Evolutionary conservation across 2,888 invertebrate genomes (phyloP), one percentile per base, ranked within the genome.

Genomic region (Druceiella hillmani): DNA sequence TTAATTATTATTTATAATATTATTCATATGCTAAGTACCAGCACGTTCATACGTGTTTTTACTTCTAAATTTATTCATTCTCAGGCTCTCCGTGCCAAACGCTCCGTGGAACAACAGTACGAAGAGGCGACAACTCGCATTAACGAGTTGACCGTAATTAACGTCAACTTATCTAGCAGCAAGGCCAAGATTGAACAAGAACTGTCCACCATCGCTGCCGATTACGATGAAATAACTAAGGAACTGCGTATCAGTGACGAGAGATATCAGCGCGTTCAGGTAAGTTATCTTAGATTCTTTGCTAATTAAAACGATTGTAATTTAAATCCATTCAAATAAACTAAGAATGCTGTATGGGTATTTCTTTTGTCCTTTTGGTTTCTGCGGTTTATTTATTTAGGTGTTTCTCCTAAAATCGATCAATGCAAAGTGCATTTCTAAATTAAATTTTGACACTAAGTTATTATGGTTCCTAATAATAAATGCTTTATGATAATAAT

Each of bases 161-260:
- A 98, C 68, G 91, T 94, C 50, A 93, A 92, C 75, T 76, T 99
- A 62, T 84, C 91, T 41, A 89, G 94, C 57, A 82, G 86, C 68
- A 97, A 89, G 79, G 84, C 87, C 61, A 94, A 94, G 75, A 78
- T 97, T 61, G 97, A 97, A 72, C 92, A 91, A 61, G 97, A 98
- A 68, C 75, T 95, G 56, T 72, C 81, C 36, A 85, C 87, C 53
- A 80, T 98, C 55, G 89, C 94, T 52, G 83, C 90, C 53, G 98
- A 99, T 70, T 92, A 98, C 65, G 98, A 99, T 62, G 99, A 99
- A 72, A 89, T 97, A 60, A 89, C 90, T 66, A 92, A 92, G 74
- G 94, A 95, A 67, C 77, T 95, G 58, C 86, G 89, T 67, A 81
- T 92, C 54, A 82, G 83, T 59, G 95, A 95, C 62, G 95, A 95